Percentiles rank a stretch among this genome's conserved stretches.
These are phyloP conservation scores for Rhabdornis inornatus DNA, from an alignment of 2,113 vertebrate genomes.

Conservation along the genomic window DNA sequence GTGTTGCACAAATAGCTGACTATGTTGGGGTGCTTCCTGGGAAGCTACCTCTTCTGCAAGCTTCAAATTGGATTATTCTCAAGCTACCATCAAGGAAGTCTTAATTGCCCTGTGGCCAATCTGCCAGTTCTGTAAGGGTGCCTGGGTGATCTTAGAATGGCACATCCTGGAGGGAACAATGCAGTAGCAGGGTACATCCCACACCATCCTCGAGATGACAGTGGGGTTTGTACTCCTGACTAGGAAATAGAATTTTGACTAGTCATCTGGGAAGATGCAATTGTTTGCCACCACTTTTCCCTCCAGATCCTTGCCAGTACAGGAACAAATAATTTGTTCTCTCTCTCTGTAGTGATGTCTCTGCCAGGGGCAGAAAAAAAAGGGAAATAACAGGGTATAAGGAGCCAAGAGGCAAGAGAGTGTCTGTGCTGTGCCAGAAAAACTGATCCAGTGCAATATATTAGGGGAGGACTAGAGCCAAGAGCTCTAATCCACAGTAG, in stretches of 20 bases:
- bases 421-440: background rate
- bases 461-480: background rate
- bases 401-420: slow-evolving; percentile 9
- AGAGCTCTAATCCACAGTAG: background rate
- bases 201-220: background rate
- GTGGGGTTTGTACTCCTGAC: background rate
- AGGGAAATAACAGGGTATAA: slow-evolving; percentile 31
- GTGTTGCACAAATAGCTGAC: background rate
- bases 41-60: background rate
- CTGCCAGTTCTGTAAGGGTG: background rate
- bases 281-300: slow-evolving; percentile 3
- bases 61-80: background rate
- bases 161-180: background rate
- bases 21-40: background rate
- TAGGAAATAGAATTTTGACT: background rate
- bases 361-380: slow-evolving; percentile 37
- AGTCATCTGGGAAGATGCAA: background rate
- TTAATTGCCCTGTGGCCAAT: background rate
- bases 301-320: background rate
- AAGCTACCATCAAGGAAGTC: background rate
- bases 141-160: background rate
- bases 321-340: slow-evolving; percentile 35
- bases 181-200: background rate
- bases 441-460: background rate
- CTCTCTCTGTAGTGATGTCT: background rate